Conservation (phyloP, 1,140 invertebrate species). For the Zaprionus camerounensis region DNA sequence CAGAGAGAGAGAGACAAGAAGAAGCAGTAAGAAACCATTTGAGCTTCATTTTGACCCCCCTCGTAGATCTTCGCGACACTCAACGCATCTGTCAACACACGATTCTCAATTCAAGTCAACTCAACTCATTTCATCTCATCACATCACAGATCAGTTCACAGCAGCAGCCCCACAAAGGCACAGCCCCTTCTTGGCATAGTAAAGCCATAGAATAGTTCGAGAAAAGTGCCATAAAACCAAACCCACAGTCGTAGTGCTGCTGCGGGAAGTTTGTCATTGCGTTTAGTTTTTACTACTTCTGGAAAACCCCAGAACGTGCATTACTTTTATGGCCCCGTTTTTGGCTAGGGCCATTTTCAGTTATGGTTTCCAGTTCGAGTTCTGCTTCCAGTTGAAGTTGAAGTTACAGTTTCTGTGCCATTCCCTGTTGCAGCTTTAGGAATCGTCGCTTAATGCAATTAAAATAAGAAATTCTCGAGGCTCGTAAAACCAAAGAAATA, state of each 20-base stretch:
- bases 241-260: slow-evolving; percentile 15
- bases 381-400: neutral
- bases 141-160: neutral
- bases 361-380: slow-evolving; percentile 7
- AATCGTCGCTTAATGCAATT: slow-evolving; percentile 59
- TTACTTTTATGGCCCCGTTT: slow-evolving; percentile 53
- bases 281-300: slow-evolving; percentile 71
- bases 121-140: too few relatives aligned
- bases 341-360: slow-evolving; percentile 10
- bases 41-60: neutral
- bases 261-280: slow-evolving; percentile 68
- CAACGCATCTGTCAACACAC: neutral
- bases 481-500: slow-evolving; percentile 54
- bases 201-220: slow-evolving; percentile 26
- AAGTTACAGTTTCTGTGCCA: neutral
- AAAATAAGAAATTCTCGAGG: slow-evolving; percentile 53
- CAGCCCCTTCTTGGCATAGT: neutral
- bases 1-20: too few relatives aligned
- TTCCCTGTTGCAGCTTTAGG: neutral
- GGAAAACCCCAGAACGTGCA: slow-evolving; percentile 43
- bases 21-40: too few relatives aligned
- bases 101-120: too few relatives aligned
- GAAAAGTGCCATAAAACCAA: slow-evolving; percentile 47
- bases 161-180: neutral
- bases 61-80: neutral